Conservation (phyloP, 2,888 invertebrate genomes). For the Uropetala carovei region DNA sequence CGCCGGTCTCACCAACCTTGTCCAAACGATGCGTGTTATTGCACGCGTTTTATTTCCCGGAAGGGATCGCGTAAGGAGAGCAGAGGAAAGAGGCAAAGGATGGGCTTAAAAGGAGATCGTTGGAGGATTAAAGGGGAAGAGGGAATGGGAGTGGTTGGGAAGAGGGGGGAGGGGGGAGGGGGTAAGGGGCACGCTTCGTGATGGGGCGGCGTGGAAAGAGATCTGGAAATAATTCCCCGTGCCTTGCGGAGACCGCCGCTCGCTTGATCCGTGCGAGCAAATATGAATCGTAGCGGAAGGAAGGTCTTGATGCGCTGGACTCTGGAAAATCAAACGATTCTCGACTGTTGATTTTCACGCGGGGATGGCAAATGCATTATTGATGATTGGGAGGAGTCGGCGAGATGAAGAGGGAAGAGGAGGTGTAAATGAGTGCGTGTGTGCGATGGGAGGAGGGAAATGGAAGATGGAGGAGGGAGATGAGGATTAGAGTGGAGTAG, state of each 20-base stretch:
- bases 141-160: neutral
- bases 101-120: neutral
- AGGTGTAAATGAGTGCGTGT: conserved; percentile 16
- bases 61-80: neutral
- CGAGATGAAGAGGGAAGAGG: neutral
- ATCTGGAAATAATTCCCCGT: neutral
- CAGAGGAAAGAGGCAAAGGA: neutral
- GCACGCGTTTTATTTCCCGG: conserved; percentile 17
- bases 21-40: conserved; percentile 35
- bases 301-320: conserved; percentile 17
- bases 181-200: neutral
- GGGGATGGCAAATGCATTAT: conserved; percentile 29
- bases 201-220: neutral
- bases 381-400: conserved; percentile 13
- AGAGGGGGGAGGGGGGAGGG: neutral
- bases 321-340: neutral
- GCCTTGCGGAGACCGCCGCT: neutral
- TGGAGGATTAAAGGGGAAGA: neutral
- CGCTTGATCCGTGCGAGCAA: conserved; percentile 9
- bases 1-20: neutral
- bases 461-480: neutral
- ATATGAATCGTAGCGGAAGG: conserved; percentile 1
- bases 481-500: too few species aligned
- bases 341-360: conserved; percentile 44
- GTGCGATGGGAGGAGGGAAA: neutral